A percentile compares a stretch with the other conserved stretches of the same genome.
Conservation (phyloP, 2,797 vertebrate species). For the Aphelocoma californica region DNA sequence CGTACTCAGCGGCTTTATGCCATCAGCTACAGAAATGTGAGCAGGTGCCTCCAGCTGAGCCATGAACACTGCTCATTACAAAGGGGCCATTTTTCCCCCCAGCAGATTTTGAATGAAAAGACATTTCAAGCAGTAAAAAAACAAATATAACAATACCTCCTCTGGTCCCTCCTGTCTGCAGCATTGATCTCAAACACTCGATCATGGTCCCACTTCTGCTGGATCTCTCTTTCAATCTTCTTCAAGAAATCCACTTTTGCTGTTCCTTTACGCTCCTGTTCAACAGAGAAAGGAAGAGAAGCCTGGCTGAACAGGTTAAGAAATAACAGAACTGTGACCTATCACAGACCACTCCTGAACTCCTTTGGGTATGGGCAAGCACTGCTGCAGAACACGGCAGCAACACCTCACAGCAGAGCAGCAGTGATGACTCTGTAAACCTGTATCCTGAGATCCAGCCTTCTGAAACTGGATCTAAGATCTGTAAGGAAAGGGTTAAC, state of each 20-base stretch:
- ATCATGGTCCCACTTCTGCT: conserved; percentile 90
- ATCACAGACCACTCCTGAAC: rapidly evolving
- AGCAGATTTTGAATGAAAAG: not conserved
- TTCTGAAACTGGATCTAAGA: rapidly evolving
- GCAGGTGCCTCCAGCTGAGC: not conserved
- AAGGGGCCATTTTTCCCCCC: rapidly evolving
- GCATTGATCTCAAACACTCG: conserved; percentile 85
- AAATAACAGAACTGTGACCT: rapidly evolving
- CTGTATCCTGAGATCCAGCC: rapidly evolving
- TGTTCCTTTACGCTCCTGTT: conserved; percentile 93
- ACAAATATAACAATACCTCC: not conserved
- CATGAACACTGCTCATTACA: not conserved
- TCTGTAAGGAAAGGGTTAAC: rapidly evolving
- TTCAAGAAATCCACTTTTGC: conserved; percentile 93
- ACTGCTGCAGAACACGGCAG: rapidly evolving
- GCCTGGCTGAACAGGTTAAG: not conserved
- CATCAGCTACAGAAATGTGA: not conserved
- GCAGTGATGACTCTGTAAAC: rapidly evolving
- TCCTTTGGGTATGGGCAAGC: rapidly evolving
- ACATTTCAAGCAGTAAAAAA: not conserved
- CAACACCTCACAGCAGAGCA: not conserved
- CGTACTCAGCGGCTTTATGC: rapidly evolving
- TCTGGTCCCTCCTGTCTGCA: conserved; percentile 56
- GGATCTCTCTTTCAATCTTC: conserved; percentile 90
- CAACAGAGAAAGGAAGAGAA: not conserved